A percentile compares a stretch with the other conserved stretches of the same genome.
These are phyloP conservation scores for Steatocranus sp. DNA, from an alignment of 2,797 vertebrate species.

Conservation along the genomic window DNA sequence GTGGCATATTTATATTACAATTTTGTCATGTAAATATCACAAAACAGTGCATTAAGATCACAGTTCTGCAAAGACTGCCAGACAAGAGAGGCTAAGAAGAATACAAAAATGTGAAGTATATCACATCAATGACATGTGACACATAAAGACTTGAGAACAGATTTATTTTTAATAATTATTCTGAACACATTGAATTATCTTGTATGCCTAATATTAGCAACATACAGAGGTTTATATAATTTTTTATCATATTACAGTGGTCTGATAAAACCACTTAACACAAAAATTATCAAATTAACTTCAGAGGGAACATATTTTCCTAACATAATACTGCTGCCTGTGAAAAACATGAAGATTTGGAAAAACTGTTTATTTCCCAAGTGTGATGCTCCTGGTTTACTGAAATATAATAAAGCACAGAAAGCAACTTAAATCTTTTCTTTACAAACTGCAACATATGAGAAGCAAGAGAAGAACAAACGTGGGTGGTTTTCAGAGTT, in stretches of 20 bases:
- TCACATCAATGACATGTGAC: not conserved
- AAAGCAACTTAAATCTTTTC: not conserved
- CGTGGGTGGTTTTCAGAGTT: not conserved
- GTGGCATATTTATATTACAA: not conserved
- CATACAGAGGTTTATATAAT: not conserved
- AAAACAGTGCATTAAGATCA: not conserved
- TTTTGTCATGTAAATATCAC: not conserved
- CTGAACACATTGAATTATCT: not conserved
- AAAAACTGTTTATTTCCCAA: not conserved
- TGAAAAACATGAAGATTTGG: not conserved
- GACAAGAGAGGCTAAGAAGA: not conserved
- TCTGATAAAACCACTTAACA: not conserved
- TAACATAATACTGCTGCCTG: not conserved
- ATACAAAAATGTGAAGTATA: not conserved
- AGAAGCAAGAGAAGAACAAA: not conserved
- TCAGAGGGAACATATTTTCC: not conserved
- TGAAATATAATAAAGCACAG: not conserved
- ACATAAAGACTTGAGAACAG: not conserved
- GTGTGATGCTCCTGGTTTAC: not conserved
- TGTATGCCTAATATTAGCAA: slow-evolving; percentile 17
- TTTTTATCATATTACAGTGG: not conserved
- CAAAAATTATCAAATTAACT: not conserved
- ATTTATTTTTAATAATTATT: slow-evolving; percentile 8
- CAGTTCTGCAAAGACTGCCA: not conserved
- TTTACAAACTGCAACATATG: not conserved